Evolutionary conservation across 2,113 vertebrate genomes (phyloP).

Genomic region (Ochotona curzoniae): DNA sequence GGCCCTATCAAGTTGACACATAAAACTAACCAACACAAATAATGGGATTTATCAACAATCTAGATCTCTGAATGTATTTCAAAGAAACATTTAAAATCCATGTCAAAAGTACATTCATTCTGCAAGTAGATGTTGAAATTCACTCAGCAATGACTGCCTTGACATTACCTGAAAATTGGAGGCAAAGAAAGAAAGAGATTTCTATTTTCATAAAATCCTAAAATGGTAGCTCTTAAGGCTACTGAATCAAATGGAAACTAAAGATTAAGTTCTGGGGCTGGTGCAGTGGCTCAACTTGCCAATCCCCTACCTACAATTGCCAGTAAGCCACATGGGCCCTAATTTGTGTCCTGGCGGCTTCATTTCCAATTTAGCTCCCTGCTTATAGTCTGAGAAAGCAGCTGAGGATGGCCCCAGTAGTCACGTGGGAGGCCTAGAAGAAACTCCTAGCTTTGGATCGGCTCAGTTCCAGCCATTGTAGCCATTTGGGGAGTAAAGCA

Average conservation of each 20-base stretch:
- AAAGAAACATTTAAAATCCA: background rate
- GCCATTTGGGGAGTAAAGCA: too few species aligned
- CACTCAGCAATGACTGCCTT: background rate
- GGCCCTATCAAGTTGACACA: background rate
- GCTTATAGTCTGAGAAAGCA: too few species aligned
- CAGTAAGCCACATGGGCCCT: too few species aligned
- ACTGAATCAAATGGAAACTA: background rate
- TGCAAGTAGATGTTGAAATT: background rate
- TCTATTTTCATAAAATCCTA: background rate
- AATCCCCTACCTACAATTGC: too few species aligned
- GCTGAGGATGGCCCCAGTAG: too few species aligned
- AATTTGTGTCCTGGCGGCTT: too few species aligned
- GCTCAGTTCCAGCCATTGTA: too few species aligned
- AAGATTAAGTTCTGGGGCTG: background rate
- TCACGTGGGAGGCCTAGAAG: too few species aligned
- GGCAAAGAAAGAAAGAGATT: background rate
- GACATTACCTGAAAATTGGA: background rate
- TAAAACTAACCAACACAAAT: background rate
- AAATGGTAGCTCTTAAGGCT: background rate
- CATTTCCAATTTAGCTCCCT: too few species aligned
- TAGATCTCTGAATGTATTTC: background rate
- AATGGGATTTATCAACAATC: background rate
- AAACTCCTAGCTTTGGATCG: too few species aligned
- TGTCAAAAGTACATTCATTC: background rate
- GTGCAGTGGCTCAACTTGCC: too few species aligned